Base-by-base conservation (phyloP, 1,140 invertebrate species). In the Daktulosphaira vitifoliae region DNA sequence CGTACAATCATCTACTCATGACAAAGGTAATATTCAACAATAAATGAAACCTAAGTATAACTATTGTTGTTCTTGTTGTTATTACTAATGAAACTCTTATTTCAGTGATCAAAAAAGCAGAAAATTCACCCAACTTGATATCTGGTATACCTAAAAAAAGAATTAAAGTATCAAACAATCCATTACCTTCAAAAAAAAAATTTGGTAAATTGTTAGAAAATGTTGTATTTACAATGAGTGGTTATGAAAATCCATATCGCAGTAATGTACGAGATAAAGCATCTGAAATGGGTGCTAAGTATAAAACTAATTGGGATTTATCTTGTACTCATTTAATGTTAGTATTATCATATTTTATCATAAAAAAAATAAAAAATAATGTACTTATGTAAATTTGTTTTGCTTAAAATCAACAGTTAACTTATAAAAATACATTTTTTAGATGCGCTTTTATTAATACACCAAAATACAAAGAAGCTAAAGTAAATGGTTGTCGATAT, bases 381-480 rank as follows among this genome's bases (percentile, higher is more conserved):
- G n/a, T n/a, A n/a, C n/a, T n/a, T n/a, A n/a, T n/a, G n/a, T n/a
- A n/a, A n/a, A n/a, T n/a, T n/a, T n/a, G n/a, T n/a, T n/a, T n/a
- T n/a, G n/a, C n/a, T n/a, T n/a, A n/a, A n/a, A n/a, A n/a, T n/a
- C n/a, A n/a, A n/a, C n/a, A n/a, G n/a, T n/a, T n/a, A n/a, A n/a
- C n/a, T n/a, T n/a, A n/a, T n/a, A n/a, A n/a, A n/a, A n/a, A 46
- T 68, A 33, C 29, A 9, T 39, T 5, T 76, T 76, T 33, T 70
- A 91, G 89, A 50, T 93, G 90, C 79, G 90, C 90, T 16, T 92
- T 92, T 78, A 73, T 80, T 3, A 92, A 92, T 73, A 94, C 91
- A 23, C 91, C 90, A 13, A 94, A 94, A 74, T 89, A 86, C 72
- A 80, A 82, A 56, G 80, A 88, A 75, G 88, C 90, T 0, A 77